These are phyloP conservation scores for Dasyurus viverrinus DNA, from an alignment of 2,113 vertebrate genomes.

Conservation along the genomic window DNA sequence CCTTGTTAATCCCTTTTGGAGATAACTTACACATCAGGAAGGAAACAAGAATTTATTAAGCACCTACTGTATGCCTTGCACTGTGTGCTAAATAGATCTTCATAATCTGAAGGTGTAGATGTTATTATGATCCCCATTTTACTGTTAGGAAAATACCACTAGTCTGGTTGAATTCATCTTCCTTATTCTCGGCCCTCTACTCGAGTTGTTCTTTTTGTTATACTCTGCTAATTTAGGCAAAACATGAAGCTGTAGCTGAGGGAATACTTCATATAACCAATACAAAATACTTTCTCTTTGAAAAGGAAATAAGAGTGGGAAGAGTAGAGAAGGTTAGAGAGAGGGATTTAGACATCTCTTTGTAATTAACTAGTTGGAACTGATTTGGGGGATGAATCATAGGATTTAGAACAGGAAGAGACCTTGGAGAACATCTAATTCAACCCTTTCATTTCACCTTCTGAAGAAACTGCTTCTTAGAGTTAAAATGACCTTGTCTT, in stretches of 20 bases:
- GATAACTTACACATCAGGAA: neutral
- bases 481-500: neutral
- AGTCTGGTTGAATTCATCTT: neutral
- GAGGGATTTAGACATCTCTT: neutral
- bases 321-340: neutral
- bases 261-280: neutral
- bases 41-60: neutral
- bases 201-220: neutral
- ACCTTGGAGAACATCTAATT: neutral
- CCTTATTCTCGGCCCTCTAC: neutral
- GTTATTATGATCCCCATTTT: neutral
- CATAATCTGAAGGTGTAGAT: neutral
- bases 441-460: neutral
- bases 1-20: neutral
- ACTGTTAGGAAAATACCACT: neutral
- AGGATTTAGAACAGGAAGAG: neutral
- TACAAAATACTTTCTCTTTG: conserved; percentile 41
- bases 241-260: conserved; percentile 39
- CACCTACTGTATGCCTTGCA: neutral
- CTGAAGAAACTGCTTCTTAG: neutral
- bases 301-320: neutral
- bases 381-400: neutral
- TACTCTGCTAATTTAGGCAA: neutral
- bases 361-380: neutral
- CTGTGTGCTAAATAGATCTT: neutral